Evolutionary conservation across 2,113 vertebrate genomes (phyloP), one percentile per base, ranked within the genome.

Genomic region (Hystrix brachyura): DNA sequence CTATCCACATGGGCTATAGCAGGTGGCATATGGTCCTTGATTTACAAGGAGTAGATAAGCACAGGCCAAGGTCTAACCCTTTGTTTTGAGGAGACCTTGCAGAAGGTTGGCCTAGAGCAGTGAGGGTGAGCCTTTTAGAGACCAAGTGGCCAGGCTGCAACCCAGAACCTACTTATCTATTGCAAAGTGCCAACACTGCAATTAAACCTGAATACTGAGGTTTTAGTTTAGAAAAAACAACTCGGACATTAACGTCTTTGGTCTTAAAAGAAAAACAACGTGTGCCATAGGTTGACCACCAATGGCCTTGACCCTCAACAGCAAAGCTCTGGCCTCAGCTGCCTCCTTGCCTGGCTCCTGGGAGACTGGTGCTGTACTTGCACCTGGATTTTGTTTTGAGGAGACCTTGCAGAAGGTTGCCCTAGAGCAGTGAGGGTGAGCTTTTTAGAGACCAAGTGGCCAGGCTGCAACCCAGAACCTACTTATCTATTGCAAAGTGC

Each of bases 271-370:
- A 74, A 46, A n/a, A 25, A 72, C 38, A 51, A 48, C 25, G 11
- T 1, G 4, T 76, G 23, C 46, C 25, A 29, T 27, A 76, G 25
- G 43, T 48, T 48, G 25, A 13, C 5, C 27, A 8, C 43, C 46
- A 14, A 23, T 27, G 74, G 25, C 5, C 0, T 25, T 1, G 81
- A 38, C 8, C 7, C 3, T 51, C 2, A 7, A 7, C 11, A 38
- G 43, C 59, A 67, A 57, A 17, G 3, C 46, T 10, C 11, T 0
- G 9, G 11, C 21, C 17, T 17, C 12, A 9, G 8, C 82, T 74
- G 11, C 32, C 19, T 15, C 32, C 27, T 2, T 1, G 25, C 13
- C 17, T 19, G 1, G 19, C 15, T 15, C 38, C 12, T 55, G 12
- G 27, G 43, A 55, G 11, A 10, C 84, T 32, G 25, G 1, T 18